Base-by-base conservation (phyloP, 2,888 invertebrate genomes). In the Eupeodes luniger region DNA sequence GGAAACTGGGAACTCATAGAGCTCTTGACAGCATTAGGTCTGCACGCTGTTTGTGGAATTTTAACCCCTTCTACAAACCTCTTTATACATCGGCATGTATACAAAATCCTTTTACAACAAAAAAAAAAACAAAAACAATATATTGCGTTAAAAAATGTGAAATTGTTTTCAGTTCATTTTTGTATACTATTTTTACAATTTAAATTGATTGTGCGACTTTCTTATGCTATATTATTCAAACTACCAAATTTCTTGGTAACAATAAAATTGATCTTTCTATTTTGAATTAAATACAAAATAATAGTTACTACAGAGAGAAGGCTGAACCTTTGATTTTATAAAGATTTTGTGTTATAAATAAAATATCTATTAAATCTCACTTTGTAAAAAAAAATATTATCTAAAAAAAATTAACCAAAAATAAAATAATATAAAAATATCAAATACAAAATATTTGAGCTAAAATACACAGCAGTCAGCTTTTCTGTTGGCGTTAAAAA, bases 401-500 rank as follows among this genome's bases (percentile, higher is more conserved):
- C 76, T 85, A 82, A 70, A 81, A 77, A 75, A 77, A 67, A 14
- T 53, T 3, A 77, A 81, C 51, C 81, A 77, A 81, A 72, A 67
- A 79, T 47, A 64, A 80, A 66, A 79, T 34, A 47, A 70, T 7
- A 77, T 51, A 72, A 61, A 86, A 69, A 74, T 19, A 69, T 75
- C 27, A 79, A 82, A 86, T 66, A 75, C 77, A 70, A 72, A 69
- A 82, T 75, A 57, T 86, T 85, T 82, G 82, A 81, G 85, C 85
- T 86, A 79, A 82, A 79, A 82, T 86, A 82, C 82, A 86, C 78
- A 82, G 86, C 79, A 82, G 78, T 86, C 85, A 82, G 85, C 67
- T 85, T 49, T 75, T 81, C 76, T 76, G 69, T 85, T 86, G 64
- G 57, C 79, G 62, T 86, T 78, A 86, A 86, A 86, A 86, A 86